These are phyloP conservation scores for Strigamia transsilvanica DNA, from an alignment of 2,888 invertebrate genomes.

Conservation along the genomic window DNA sequence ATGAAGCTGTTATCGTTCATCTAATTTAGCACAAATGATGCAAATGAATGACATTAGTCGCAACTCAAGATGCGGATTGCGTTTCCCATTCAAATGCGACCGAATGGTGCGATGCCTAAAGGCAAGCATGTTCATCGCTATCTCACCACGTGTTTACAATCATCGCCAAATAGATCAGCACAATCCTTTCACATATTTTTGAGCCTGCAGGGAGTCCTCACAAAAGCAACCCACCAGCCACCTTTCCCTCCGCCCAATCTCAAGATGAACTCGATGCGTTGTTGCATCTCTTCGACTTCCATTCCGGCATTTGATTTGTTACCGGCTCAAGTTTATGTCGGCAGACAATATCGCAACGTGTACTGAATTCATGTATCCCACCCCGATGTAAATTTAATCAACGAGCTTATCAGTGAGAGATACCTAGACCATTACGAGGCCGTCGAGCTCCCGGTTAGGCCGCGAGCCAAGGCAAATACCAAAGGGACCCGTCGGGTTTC, in stretches of 20 bases:
- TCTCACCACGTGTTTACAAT: constrained; percentile 17
- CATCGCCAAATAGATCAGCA: constrained; percentile 17
- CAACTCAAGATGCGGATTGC: constrained; percentile 42
- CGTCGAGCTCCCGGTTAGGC: constrained; percentile 1
- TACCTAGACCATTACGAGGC: constrained; percentile 19
- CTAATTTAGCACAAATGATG: constrained; percentile 42
- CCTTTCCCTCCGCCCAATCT: neutral
- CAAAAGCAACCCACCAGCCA: neutral
- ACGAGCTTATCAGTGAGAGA: constrained; percentile 27
- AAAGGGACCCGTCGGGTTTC: constrained; percentile 27
- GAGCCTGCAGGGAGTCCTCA: constrained; percentile 11
- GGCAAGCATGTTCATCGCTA: constrained; percentile 27
- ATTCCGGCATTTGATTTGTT: constrained; percentile 32
- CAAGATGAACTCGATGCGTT: neutral
- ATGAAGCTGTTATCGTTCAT: constrained; percentile 40
- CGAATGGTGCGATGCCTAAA: neutral
- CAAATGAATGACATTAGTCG: constrained; percentile 42
- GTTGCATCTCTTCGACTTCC: neutral
- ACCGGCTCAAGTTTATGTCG: constrained; percentile 32
- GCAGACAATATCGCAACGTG: constrained; percentile 33
- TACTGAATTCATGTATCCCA: constrained; percentile 24
- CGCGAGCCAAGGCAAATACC: constrained; percentile 32
- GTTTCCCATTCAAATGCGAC: constrained; percentile 26
- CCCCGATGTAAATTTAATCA: constrained; percentile 42
- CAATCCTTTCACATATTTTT: constrained; percentile 42